Evolutionary conservation across 2,113 vertebrate genomes (phyloP).

Genomic region (Odontesthes bonariensis): DNA sequence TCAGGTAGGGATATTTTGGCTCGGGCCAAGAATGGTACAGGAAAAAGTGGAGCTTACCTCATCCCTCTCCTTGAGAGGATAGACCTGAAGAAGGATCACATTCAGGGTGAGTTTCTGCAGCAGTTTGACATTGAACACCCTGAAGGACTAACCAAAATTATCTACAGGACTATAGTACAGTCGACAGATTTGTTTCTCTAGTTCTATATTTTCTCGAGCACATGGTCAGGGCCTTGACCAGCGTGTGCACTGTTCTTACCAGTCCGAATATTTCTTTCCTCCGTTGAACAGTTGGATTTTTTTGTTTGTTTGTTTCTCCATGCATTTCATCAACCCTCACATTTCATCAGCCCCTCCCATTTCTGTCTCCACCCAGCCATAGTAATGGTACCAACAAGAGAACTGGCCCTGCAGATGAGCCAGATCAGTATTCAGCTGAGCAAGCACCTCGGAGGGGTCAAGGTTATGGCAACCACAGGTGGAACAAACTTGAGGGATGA

Average conservation of each 20-base stretch:
- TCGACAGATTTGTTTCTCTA: not conserved
- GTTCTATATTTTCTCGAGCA: not conserved
- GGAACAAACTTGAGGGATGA: conserved; percentile 82
- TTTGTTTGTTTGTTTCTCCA: not conserved
- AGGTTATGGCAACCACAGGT: conserved; percentile 81
- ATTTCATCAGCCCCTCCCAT: conserved; percentile 30
- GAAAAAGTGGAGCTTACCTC: conserved; percentile 83
- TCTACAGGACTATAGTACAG: not conserved
- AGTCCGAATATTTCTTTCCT: not conserved
- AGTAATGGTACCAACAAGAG: conserved; percentile 81
- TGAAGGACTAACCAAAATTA: not conserved
- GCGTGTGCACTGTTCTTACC: too few relatives aligned
- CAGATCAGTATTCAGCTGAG: conserved; percentile 81
- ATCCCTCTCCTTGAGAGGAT: conserved; percentile 81
- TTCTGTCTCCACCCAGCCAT: conserved; percentile 64
- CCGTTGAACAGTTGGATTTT: not conserved
- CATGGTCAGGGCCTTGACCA: not conserved
- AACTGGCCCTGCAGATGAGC: conserved; percentile 81
- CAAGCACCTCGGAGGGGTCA: conserved; percentile 81
- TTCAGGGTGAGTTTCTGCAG: conserved; percentile 74
- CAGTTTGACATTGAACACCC: not conserved
- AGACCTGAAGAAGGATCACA: conserved; percentile 80
- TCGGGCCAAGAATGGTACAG: conserved; percentile 82
- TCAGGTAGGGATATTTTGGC: conserved; percentile 83
- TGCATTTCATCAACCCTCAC: conserved; percentile 19